Conservation (phyloP, 1,140 invertebrate species). For the Brachionus sp. region DNA sequence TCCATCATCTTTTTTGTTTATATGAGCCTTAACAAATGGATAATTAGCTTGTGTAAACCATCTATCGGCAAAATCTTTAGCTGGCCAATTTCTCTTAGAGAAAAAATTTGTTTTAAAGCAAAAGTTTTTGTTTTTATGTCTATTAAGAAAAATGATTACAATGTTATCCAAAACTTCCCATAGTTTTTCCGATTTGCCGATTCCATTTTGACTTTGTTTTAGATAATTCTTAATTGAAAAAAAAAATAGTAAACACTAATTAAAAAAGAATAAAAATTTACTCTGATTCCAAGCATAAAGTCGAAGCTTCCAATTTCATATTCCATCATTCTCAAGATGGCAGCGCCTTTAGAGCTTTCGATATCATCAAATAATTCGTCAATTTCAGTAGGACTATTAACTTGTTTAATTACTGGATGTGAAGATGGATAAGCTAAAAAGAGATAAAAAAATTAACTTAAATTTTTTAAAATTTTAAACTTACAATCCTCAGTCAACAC, state of each 20-base stretch:
- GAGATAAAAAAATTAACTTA: not conserved
- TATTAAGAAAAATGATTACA: not conserved
- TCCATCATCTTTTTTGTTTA: slow-evolving; percentile 7
- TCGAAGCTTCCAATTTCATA: slow-evolving; percentile 32
- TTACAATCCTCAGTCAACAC: slow-evolving; percentile 32
- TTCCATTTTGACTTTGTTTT: slow-evolving; percentile 36
- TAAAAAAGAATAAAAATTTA: not conserved
- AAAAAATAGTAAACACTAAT: too few species aligned
- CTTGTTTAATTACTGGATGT: slow-evolving; percentile 38
- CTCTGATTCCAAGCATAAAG: slow-evolving; percentile 24
- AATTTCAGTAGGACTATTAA: slow-evolving; percentile 20
- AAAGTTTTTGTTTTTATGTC: not conserved
- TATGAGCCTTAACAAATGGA: not conserved
- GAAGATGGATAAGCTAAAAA: slow-evolving; percentile 41
- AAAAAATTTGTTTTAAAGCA: not conserved
- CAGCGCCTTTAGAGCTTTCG: slow-evolving; percentile 39
- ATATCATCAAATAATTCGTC: slow-evolving; percentile 41
- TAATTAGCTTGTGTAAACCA: slow-evolving; percentile 40
- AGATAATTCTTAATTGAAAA: slow-evolving; percentile 24
- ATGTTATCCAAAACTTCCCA: slow-evolving; percentile 17
- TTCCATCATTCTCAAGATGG: slow-evolving; percentile 38
- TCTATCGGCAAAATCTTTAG: not conserved
- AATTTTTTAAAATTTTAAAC: not conserved
- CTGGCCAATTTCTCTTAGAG: slow-evolving; percentile 24
- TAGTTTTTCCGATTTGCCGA: not conserved